Evolutionary conservation across 2,113 vertebrate genomes (phyloP).

Genomic region (Phocoena sinus): DNA sequence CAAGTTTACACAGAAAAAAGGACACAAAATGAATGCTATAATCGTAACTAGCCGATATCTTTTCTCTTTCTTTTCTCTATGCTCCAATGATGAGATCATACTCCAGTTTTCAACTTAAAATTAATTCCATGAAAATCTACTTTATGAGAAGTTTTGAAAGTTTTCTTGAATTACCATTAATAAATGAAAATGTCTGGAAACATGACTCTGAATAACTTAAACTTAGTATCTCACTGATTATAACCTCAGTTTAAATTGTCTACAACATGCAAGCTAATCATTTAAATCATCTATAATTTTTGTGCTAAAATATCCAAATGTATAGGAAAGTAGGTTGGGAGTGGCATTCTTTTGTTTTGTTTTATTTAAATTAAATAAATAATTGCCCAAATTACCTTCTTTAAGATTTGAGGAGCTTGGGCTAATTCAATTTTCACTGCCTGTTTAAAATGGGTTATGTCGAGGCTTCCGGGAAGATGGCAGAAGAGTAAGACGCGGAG

Average conservation of each 20-base stretch:
- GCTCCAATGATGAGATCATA: background rate
- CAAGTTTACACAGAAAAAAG: background rate
- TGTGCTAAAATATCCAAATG: background rate
- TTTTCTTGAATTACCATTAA: background rate
- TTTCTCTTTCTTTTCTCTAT: background rate
- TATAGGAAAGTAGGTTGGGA: background rate
- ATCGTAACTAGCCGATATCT: accelerated
- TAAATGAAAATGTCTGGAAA: background rate
- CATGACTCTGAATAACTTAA: background rate
- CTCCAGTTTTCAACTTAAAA: background rate
- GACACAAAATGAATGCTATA: accelerated
- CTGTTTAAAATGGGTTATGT: background rate
- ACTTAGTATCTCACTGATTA: background rate
- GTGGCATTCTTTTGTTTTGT: background rate
- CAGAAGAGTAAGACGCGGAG: no score
- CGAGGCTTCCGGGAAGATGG: background rate
- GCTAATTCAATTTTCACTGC: background rate
- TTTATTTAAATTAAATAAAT: background rate
- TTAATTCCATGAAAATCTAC: background rate
- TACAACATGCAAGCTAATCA: background rate
- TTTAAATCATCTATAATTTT: background rate
- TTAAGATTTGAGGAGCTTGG: background rate
- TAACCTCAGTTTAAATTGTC: background rate
- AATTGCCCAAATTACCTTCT: background rate
- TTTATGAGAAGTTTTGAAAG: background rate